These are phyloP conservation scores for Agriopis aurantiaria DNA, from an alignment of 2,888 invertebrate genomes.

Conservation along the genomic window DNA sequence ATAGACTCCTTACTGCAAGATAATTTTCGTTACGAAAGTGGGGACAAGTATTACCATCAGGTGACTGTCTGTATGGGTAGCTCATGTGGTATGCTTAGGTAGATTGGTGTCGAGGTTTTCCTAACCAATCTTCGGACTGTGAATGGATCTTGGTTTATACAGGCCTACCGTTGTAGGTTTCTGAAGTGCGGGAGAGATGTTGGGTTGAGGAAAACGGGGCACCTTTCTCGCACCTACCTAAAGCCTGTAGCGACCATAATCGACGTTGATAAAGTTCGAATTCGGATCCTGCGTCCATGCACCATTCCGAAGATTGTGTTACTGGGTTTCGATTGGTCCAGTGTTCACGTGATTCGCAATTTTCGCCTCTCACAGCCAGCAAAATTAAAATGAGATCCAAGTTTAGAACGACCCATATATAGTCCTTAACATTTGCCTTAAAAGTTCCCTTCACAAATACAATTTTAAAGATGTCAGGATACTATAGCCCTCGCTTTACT, in stretches of 20 bases:
- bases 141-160: background rate
- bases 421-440: background rate
- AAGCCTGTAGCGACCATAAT: background rate
- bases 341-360: background rate
- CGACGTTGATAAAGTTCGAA: background rate
- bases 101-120: background rate
- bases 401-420: too few species aligned
- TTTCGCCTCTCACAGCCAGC: background rate
- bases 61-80: background rate
- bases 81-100: background rate
- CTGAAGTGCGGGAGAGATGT: background rate
- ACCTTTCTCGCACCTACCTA: too few species aligned
- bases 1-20: slow-evolving; percentile 4
- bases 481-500: too few species aligned
- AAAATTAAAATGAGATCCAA: background rate
- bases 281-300: background rate
- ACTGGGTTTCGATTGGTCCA: background rate
- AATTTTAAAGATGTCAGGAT: too few species aligned
- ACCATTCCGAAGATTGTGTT: background rate
- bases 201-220: too few species aligned
- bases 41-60: background rate
- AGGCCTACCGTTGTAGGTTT: background rate
- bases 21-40: background rate
- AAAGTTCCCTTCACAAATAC: background rate
- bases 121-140: background rate